Evolutionary conservation across 2,113 vertebrate species (phyloP).

Genomic region (Anas platyrhynchos): DNA sequence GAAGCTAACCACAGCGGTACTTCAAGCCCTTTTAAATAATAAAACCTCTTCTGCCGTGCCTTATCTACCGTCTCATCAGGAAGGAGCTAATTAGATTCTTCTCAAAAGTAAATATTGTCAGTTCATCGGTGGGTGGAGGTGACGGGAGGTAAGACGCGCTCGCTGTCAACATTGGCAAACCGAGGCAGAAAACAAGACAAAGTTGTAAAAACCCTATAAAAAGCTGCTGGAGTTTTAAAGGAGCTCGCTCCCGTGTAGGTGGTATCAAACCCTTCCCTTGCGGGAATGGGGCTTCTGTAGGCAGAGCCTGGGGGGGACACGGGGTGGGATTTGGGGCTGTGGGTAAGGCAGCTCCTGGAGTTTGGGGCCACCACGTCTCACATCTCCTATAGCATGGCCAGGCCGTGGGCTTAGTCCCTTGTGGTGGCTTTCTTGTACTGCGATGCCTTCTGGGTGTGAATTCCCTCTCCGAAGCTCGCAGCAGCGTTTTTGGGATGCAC

Average conservation of each 20-base stretch:
- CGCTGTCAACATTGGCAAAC: fast-evolving
- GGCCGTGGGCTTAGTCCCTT: fast-evolving
- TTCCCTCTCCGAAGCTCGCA: fast-evolving
- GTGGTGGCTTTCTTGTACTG: fast-evolving
- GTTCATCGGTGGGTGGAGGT: constrained; percentile 8
- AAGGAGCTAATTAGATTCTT: constrained; percentile 20
- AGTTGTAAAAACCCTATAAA: background rate
- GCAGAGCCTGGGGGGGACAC: background rate
- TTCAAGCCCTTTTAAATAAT: background rate
- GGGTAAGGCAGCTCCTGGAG: background rate
- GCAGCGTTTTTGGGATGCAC: background rate
- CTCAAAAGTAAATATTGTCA: background rate
- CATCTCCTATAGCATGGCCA: too few relatives aligned
- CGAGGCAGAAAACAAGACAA: fast-evolving
- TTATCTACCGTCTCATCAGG: constrained; percentile 50
- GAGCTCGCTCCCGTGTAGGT: fast-evolving
- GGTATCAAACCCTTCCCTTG: background rate
- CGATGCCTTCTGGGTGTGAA: background rate
- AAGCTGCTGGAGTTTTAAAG: background rate
- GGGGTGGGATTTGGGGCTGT: fast-evolving
- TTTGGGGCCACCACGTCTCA: fast-evolving
- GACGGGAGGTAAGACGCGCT: background rate
- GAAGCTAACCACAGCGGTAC: background rate
- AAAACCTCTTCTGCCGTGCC: background rate
- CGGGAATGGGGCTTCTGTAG: background rate